Conservation (phyloP, 2,888 invertebrate genomes). For the Sphinx pinastri region DNA sequence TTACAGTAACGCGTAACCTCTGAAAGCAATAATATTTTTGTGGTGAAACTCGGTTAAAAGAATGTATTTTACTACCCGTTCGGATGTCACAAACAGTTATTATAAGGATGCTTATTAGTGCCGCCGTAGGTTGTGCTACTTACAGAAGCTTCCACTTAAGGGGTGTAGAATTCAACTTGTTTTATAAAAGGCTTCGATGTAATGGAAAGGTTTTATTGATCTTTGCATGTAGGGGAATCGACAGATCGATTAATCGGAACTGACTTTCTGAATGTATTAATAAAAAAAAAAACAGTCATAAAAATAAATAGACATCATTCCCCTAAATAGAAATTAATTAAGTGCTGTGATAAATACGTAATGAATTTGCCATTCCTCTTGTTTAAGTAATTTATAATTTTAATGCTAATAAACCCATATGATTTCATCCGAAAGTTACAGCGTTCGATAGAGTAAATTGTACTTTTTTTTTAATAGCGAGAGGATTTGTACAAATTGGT, state of each 20-base stretch:
- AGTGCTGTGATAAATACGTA: constrained; percentile 16
- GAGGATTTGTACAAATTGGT: too few relatives aligned
- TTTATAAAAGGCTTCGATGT: background rate
- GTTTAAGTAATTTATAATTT: too few relatives aligned
- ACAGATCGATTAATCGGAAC: too few relatives aligned
- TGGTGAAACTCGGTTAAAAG: constrained; percentile 53
- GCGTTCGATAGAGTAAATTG: too few relatives aligned
- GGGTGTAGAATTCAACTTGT: background rate
- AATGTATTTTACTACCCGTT: constrained; percentile 36
- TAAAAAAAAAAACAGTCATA: too few relatives aligned
- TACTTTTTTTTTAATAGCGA: too few relatives aligned
- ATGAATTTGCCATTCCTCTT: background rate
- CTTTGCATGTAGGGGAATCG: too few relatives aligned
- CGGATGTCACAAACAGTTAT: constrained; percentile 25
- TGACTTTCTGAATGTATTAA: too few relatives aligned
- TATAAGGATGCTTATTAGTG: constrained; percentile 30
- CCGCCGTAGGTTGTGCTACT: constrained; percentile 23
- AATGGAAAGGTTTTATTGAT: background rate
- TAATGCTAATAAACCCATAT: too few relatives aligned
- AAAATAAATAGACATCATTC: background rate
- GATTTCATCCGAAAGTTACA: too few relatives aligned
- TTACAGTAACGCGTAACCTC: constrained; percentile 72
- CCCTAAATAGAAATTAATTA: background rate
- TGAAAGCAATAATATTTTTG: constrained; percentile 82
- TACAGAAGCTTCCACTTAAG: background rate